Percentiles rank a stretch among this genome's conserved stretches.
Evolutionary conservation across 1,140 invertebrate genomes (phyloP).

Genomic region (Harlomillsia oculata): DNA sequence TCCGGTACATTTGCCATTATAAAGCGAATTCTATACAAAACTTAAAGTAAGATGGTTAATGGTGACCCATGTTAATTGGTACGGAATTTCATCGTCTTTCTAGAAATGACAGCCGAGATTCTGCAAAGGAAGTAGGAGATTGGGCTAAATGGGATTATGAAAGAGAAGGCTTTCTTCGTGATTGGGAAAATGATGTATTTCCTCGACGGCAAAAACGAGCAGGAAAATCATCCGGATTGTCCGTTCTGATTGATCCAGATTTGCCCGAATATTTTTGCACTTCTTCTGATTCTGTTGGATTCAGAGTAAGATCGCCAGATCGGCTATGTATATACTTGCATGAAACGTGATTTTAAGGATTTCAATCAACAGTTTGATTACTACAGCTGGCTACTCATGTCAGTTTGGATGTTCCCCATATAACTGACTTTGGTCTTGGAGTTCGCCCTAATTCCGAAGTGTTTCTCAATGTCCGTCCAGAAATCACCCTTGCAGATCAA

Average conservation of each 20-base stretch:
- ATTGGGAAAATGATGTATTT: background rate
- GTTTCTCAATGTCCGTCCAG: slow-evolving; percentile 23
- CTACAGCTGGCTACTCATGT: slow-evolving; percentile 16
- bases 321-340: background rate
- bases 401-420: slow-evolving; percentile 26
- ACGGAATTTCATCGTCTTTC: too few relatives aligned
- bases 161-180: background rate
- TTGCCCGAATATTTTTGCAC: slow-evolving; percentile 30
- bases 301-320: slow-evolving; percentile 17
- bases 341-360: slow-evolving; percentile 11
- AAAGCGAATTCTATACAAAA: too few relatives aligned
- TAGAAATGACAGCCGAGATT: slow-evolving; percentile 14
- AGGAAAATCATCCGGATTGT: slow-evolving; percentile 19
- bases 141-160: slow-evolving; percentile 2
- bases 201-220: slow-evolving; percentile 10
- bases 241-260: slow-evolving; percentile 21
- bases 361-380: background rate
- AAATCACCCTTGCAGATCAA: slow-evolving; percentile 29
- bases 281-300: slow-evolving; percentile 23
- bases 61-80: background rate
- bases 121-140: background rate
- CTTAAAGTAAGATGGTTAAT: too few relatives aligned
- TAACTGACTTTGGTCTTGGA: slow-evolving; percentile 28
- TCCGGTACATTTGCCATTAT: slow-evolving; percentile 2
- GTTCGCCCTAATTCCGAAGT: slow-evolving; percentile 29